Percentiles rank a stretch among this genome's conserved stretches.
Conservation (phyloP, 2,888 invertebrate genomes). For the Idaea dimidiata region DNA sequence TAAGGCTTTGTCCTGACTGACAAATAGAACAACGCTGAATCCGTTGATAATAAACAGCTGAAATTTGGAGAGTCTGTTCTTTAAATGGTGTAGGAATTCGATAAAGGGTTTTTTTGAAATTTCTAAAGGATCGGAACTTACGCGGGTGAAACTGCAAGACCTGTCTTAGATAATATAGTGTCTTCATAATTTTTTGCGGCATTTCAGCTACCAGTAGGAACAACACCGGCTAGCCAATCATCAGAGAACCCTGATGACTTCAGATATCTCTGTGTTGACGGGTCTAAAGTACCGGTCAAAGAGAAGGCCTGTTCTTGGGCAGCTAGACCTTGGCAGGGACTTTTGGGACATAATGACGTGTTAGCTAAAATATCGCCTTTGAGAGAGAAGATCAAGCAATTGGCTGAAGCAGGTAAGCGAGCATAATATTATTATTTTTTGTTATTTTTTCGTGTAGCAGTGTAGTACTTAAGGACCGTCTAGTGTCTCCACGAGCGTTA, state of each 20-base stretch:
- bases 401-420: constrained; percentile 67
- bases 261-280: constrained; percentile 90
- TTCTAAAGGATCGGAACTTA: too few relatives aligned
- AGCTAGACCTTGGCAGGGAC: constrained; percentile 91
- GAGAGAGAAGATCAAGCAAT: constrained; percentile 78
- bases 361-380: constrained; percentile 75
- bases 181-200: background rate
- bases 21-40: too few relatives aligned
- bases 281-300: constrained; percentile 84
- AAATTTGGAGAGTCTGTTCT: too few relatives aligned
- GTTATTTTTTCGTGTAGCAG: background rate
- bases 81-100: too few relatives aligned
- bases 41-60: too few relatives aligned
- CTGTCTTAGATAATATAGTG: background rate
- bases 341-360: constrained; percentile 84
- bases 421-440: background rate
- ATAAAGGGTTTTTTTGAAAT: too few relatives aligned
- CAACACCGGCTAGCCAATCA: constrained; percentile 76
- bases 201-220: constrained; percentile 82
- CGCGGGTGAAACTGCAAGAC: background rate
- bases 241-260: constrained; percentile 84
- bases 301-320: constrained; percentile 89
- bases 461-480: too few relatives aligned
- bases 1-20: too few relatives aligned
- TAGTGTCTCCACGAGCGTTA: too few relatives aligned